A percentile compares a stretch with the other conserved stretches of the same genome.
phyloP scores from a whole-genome alignment of 2,888 invertebrate genomes.

The Serrognathus titanus region DNA sequence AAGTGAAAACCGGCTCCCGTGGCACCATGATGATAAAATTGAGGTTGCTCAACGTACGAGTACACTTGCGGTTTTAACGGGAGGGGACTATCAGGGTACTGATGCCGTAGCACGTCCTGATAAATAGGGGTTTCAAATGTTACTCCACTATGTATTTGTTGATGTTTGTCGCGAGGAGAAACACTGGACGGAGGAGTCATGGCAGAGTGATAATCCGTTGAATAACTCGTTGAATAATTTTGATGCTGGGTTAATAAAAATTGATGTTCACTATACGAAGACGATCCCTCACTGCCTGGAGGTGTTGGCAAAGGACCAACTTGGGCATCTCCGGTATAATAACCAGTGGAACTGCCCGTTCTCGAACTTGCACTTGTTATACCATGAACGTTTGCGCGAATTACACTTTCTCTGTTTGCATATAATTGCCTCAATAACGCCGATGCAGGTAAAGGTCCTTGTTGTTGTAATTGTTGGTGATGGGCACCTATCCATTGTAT shows the following conservation, averaged over 20 bases:
- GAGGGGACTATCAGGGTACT: slow-evolving; percentile 65
- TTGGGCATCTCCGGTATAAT: slow-evolving; percentile 57
- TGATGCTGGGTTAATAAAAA: slow-evolving; percentile 56
- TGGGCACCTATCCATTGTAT: slow-evolving; percentile 94
- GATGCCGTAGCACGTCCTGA: slow-evolving; percentile 56
- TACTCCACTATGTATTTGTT: slow-evolving; percentile 56
- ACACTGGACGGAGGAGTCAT: slow-evolving; percentile 98
- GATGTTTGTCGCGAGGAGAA: slow-evolving; percentile 83
- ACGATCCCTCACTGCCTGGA: slow-evolving; percentile 81
- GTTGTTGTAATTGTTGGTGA: slow-evolving; percentile 58
- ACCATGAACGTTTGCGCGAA: slow-evolving; percentile 78
- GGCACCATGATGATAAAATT: slow-evolving; percentile 74
- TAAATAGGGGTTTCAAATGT: slow-evolving; percentile 50
- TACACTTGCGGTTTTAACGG: slow-evolving; percentile 90
- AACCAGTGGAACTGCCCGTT: slow-evolving; percentile 40
- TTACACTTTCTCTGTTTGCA: slow-evolving; percentile 92
- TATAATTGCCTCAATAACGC: slow-evolving; percentile 86
- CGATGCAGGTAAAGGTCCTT: slow-evolving; percentile 75
- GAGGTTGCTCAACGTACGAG: slow-evolving; percentile 74
- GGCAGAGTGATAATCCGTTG: slow-evolving; percentile 77
- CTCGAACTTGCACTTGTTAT: slow-evolving; percentile 49
- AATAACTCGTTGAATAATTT: slow-evolving; percentile 60
- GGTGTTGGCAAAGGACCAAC: slow-evolving; percentile 82
- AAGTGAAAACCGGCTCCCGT: slow-evolving; percentile 71
- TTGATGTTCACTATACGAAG: slow-evolving; percentile 58